phyloP scores from a whole-genome alignment of 2,113 vertebrate genomes.

The Terrapene triunguis region DNA sequence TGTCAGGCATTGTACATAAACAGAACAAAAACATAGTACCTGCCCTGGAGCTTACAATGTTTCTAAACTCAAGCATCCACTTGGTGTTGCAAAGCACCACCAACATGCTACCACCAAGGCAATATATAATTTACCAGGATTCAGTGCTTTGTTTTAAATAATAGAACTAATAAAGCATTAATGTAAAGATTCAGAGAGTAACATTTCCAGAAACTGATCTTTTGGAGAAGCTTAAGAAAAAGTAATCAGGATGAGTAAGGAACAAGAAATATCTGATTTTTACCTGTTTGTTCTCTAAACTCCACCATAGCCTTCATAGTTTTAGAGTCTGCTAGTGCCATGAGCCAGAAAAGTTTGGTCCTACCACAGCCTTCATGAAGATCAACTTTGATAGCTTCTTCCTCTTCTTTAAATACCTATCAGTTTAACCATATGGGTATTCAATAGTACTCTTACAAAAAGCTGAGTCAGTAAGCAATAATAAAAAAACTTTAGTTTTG shows the following conservation, averaged over 20 bases:
- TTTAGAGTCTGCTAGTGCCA: conserved; percentile 98
- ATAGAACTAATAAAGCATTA: background rate
- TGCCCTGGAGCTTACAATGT: no score
- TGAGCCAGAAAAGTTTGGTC: conserved; percentile 99
- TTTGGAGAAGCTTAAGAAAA: background rate
- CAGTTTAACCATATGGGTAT: conserved; percentile 43
- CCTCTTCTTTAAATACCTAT: conserved; percentile 99
- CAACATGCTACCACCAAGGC: background rate
- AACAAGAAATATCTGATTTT: conserved; percentile 2
- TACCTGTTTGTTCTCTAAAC: conserved; percentile 99
- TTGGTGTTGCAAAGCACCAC: background rate
- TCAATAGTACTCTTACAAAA: background rate
- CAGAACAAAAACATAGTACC: no score
- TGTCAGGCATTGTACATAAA: no score
- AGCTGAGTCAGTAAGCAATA: background rate
- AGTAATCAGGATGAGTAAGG: background rate
- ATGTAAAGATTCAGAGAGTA: background rate
- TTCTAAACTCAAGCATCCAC: background rate
- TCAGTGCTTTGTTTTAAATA: background rate
- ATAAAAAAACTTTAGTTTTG: background rate
- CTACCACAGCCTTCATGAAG: conserved; percentile 98
- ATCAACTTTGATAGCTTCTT: conserved; percentile 99
- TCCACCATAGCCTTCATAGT: conserved; percentile 99
- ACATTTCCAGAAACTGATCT: background rate
- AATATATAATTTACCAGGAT: background rate